A percentile compares a stretch with the other conserved stretches of the same genome.
Evolutionary conservation across 1,140 invertebrate genomes (phyloP).

Genomic region (Polypedilum vanderplanki): DNA sequence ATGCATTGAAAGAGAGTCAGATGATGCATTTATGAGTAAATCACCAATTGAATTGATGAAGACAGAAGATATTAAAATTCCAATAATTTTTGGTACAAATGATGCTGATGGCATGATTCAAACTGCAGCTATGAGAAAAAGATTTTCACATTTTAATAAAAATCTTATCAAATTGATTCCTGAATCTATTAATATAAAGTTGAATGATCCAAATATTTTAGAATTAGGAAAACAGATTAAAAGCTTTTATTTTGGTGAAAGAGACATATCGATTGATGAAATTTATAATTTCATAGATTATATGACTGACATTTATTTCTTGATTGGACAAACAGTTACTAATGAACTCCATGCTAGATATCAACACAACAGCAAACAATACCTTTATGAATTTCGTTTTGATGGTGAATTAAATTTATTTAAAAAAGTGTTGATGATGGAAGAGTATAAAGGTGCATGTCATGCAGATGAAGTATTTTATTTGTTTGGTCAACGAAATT

Average conservation of each 20-base stretch:
- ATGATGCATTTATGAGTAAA: slow-evolving; percentile 35
- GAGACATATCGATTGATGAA: slow-evolving; percentile 32
- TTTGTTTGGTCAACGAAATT: background rate
- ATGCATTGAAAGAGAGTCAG: slow-evolving; percentile 35
- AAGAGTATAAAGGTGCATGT: background rate
- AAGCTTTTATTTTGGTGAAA: slow-evolving; percentile 38
- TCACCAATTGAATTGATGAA: slow-evolving; percentile 35
- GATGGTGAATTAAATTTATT: slow-evolving; percentile 4
- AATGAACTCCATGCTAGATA: slow-evolving; percentile 36
- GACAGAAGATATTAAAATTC: slow-evolving; percentile 34
- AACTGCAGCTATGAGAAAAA: slow-evolving; percentile 33
- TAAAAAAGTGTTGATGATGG: background rate
- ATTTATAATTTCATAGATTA: slow-evolving; percentile 36
- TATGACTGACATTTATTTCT: slow-evolving; percentile 38
- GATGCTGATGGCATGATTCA: slow-evolving; percentile 38
- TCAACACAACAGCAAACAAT: slow-evolving; percentile 32
- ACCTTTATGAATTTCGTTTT: slow-evolving; percentile 22
- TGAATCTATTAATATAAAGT: slow-evolving; percentile 32
- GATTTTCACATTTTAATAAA: slow-evolving; percentile 35
- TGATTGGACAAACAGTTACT: slow-evolving; percentile 35
- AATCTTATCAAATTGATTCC: slow-evolving; percentile 38
- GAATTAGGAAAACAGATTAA: slow-evolving; percentile 35
- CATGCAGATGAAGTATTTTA: background rate
- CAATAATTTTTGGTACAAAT: slow-evolving; percentile 39
- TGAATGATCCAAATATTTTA: slow-evolving; percentile 30